phyloP scores from a whole-genome alignment of 1,140 invertebrate genomes.

The Papilio polytes region DNA sequence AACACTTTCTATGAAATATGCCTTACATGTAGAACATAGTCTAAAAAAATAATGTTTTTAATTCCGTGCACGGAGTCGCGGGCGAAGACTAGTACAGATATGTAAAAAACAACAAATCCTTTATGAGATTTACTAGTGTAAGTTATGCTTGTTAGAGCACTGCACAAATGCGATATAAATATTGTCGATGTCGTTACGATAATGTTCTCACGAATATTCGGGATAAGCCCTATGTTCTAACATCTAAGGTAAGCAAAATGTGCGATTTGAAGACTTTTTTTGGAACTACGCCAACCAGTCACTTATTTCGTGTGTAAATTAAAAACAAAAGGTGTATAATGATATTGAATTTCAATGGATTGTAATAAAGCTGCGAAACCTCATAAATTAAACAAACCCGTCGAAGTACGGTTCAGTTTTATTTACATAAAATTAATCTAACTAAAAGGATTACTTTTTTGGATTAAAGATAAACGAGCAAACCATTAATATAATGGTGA shows the following conservation, averaged over 20 bases:
- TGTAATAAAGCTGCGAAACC: neutral
- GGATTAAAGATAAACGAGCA: neutral
- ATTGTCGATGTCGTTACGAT: too few relatives aligned
- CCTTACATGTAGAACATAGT: too few relatives aligned
- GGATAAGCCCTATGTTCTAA: neutral
- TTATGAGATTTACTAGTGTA: too few relatives aligned
- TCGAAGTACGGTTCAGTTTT: neutral
- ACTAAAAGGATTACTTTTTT: slow-evolving; percentile 14
- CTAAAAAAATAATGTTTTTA: too few relatives aligned
- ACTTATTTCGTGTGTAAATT: neutral
- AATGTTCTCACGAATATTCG: too few relatives aligned
- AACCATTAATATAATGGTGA: neutral
- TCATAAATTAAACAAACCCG: slow-evolving; percentile 16
- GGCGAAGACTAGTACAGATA: too few relatives aligned
- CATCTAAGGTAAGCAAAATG: neutral
- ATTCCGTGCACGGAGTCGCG: too few relatives aligned
- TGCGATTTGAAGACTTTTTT: neutral
- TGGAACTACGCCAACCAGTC: neutral
- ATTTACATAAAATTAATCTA: slow-evolving; percentile 12
- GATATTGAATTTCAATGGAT: neutral
- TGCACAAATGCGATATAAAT: too few relatives aligned
- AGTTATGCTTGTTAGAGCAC: too few relatives aligned
- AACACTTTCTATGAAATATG: too few relatives aligned
- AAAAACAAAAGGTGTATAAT: neutral
- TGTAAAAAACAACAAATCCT: too few relatives aligned